phyloP scores from a whole-genome alignment of 2,888 invertebrate genomes.

The Argyra leucocephala region DNA sequence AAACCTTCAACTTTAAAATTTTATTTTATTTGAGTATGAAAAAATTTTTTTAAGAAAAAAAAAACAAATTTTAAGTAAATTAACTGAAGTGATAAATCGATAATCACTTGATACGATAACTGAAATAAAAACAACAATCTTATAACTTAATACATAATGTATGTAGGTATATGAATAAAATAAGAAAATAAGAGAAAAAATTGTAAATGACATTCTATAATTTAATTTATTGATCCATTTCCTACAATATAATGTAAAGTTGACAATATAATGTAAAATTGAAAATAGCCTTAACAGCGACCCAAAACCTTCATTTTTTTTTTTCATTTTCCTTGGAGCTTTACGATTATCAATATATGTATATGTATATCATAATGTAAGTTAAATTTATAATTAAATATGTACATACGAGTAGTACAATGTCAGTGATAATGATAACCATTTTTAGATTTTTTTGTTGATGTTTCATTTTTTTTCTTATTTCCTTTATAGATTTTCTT shows the following conservation, averaged over 20 bases:
- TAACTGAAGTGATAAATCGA: not conserved
- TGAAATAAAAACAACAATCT: not conserved
- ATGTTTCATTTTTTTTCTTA: not conserved
- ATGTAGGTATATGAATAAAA: too few species aligned
- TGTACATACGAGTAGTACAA: not conserved
- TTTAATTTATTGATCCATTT: constrained; percentile 1
- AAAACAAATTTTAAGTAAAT: not conserved
- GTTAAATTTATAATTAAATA: not conserved
- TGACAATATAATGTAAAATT: not conserved
- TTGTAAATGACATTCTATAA: not conserved
- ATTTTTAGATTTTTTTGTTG: not conserved
- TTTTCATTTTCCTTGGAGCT: too few species aligned
- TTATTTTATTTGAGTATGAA: too few species aligned
- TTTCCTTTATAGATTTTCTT: too few species aligned
- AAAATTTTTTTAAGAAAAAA: too few species aligned
- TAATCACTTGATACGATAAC: not conserved
- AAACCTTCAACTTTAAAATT: too few species aligned
- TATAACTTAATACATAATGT: too few species aligned
- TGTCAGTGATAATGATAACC: not conserved
- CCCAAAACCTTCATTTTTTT: not conserved
- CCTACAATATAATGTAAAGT: not conserved
- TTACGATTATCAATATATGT: not conserved
- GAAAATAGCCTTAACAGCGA: constrained; percentile 1
- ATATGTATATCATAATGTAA: not conserved
- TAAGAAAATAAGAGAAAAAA: not conserved